Conservation (phyloP, 2,113 vertebrate genomes). For the Barbus barbus region DNA sequence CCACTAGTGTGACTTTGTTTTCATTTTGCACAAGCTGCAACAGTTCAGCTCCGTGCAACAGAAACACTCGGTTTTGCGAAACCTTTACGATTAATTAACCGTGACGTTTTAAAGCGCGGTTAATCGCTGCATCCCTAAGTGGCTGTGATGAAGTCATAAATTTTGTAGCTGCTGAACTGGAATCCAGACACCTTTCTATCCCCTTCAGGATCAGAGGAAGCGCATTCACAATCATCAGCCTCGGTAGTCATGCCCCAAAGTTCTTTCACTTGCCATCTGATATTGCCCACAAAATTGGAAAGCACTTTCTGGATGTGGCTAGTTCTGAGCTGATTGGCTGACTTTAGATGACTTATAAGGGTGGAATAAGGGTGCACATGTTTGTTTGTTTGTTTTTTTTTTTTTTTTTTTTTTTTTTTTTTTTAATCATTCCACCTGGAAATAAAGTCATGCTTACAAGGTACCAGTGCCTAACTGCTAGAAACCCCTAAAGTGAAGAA, state of each 20-base stretch:
- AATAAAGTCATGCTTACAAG: neutral
- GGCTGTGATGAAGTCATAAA: neutral
- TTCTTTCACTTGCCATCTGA: neutral
- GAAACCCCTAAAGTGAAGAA: neutral
- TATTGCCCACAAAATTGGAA: neutral
- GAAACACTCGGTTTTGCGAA: too few relatives aligned
- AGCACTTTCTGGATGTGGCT: neutral
- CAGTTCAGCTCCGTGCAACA: too few relatives aligned
- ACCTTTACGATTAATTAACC: too few relatives aligned
- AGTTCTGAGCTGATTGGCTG: neutral
- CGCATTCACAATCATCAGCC: neutral
- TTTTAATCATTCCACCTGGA: neutral
- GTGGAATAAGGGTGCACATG: neutral
- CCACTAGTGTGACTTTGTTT: too few relatives aligned
- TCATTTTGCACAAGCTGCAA: too few relatives aligned
- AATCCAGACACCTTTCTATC: neutral
- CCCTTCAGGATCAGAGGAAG: neutral
- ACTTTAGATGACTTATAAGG: neutral
- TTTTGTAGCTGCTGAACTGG: neutral
- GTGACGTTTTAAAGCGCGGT: too few relatives aligned
- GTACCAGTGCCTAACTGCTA: neutral
- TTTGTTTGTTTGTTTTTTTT: too few relatives aligned
- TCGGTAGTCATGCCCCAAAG: neutral
- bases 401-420: neutral
- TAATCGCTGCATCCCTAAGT: too few relatives aligned